Evolutionary conservation across 2,888 invertebrate species (phyloP).

Genomic region (Microctonus aethiopoides): DNA sequence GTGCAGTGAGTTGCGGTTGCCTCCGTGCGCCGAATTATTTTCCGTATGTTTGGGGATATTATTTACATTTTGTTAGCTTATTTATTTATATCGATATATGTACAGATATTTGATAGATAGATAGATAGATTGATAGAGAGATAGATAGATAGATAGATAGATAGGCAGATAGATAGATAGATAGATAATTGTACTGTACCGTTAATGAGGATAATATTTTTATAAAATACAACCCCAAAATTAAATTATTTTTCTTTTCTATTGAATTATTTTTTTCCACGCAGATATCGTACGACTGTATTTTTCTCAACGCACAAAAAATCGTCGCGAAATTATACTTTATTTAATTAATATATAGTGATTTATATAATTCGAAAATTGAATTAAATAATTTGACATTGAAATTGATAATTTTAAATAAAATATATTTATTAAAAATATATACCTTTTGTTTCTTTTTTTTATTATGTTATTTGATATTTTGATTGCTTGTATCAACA

Average conservation of each 20-base stretch:
- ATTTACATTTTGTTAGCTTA: slow-evolving; percentile 20
- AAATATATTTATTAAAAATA: no score
- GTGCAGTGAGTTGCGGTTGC: slow-evolving; percentile 64
- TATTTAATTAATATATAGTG: background rate
- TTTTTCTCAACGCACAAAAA: slow-evolving; percentile 28
- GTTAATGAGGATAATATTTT: background rate
- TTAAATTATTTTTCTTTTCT: slow-evolving; percentile 1
- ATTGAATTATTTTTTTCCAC: background rate
- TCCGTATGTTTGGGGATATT: slow-evolving; percentile 28
- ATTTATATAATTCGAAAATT: background rate
- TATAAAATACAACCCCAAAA: background rate
- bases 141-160: no score
- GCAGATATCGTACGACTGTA: slow-evolving; percentile 18
- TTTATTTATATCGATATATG: slow-evolving; percentile 36
- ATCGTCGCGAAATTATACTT: slow-evolving; percentile 1
- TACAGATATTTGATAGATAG: slow-evolving; percentile 1
- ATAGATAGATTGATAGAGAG: no score
- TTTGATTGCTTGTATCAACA: no score
- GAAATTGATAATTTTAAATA: no score
- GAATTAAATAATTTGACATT: background rate
- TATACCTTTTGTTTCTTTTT: no score
- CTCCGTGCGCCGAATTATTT: slow-evolving; percentile 59
- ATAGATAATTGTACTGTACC: background rate
- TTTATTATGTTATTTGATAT: no score
- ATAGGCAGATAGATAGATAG: no score